phyloP scores from a whole-genome alignment of 2,797 vertebrate species.

The Etheostoma perlongum region DNA sequence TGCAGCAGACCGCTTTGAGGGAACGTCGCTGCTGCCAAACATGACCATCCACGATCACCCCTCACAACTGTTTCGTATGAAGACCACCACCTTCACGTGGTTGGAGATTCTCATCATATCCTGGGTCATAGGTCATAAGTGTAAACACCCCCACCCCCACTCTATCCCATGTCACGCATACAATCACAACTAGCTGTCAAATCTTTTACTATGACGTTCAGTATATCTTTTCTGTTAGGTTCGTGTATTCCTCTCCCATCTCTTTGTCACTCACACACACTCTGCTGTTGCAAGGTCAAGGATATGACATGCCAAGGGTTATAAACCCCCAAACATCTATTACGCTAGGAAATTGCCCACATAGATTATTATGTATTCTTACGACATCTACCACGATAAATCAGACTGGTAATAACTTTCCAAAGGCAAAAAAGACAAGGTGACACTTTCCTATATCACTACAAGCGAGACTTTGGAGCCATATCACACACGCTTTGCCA shows the following conservation, averaged over 20 bases:
- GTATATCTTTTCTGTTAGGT: not conserved
- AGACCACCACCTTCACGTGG: slow-evolving; percentile 96
- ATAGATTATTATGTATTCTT: slow-evolving; percentile 39
- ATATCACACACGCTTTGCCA: not conserved
- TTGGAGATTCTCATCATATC: slow-evolving; percentile 97
- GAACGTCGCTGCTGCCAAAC: slow-evolving; percentile 93
- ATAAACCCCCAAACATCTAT: slow-evolving; percentile 32
- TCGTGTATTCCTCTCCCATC: slow-evolving; percentile 2
- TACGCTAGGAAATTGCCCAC: slow-evolving; percentile 27
- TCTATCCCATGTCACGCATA: not conserved
- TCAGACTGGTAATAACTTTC: slow-evolving; percentile 25
- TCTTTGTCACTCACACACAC: slow-evolving; percentile 31
- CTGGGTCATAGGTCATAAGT: slow-evolving; percentile 93
- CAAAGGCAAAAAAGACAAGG: slow-evolving; percentile 29
- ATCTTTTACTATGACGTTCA: not conserved
- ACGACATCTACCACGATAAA: slow-evolving; percentile 34
- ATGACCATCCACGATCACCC: slow-evolving; percentile 92
- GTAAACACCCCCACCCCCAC: not conserved
- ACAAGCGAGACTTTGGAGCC: not conserved
- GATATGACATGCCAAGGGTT: slow-evolving; percentile 39
- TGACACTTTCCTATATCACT: slow-evolving; percentile 20
- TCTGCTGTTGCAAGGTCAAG: slow-evolving; percentile 36
- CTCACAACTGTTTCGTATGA: slow-evolving; percentile 95
- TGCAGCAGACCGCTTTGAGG: slow-evolving; percentile 94
- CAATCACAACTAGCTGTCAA: not conserved